Conservation (phyloP, 64 coral and sea anemone species). For the Trachythela sp. region DNA sequence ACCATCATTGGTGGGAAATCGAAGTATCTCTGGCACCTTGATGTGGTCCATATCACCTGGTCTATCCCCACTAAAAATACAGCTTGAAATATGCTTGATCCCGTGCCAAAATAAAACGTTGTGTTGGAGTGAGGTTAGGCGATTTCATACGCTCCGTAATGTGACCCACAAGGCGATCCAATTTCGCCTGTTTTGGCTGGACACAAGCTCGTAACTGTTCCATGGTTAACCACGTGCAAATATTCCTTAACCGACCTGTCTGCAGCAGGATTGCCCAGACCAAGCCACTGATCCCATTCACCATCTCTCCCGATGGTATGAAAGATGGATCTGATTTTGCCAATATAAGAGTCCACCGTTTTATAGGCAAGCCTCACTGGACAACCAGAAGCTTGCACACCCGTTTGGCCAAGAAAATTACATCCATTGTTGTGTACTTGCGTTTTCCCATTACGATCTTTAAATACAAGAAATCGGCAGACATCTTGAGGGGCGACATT, state of each 20-base stretch:
- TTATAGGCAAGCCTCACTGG: not conserved
- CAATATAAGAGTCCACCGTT: constrained; percentile 1
- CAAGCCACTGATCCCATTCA: not conserved
- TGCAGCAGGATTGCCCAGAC: not conserved
- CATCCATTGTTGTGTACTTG: not conserved
- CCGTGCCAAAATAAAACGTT: not conserved
- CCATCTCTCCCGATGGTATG: not conserved
- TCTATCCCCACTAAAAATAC: not conserved
- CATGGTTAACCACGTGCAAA: not conserved
- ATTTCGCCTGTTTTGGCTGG: not conserved
- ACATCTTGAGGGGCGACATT: not conserved
- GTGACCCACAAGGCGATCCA: not conserved
- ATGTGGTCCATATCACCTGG: not conserved
- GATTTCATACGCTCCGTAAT: not conserved
- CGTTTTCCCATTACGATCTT: not conserved
- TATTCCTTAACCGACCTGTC: not conserved
- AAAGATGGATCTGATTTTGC: not conserved
- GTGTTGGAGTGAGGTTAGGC: not conserved
- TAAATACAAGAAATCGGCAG: not conserved
- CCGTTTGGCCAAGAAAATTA: not conserved
- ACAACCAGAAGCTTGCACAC: not conserved
- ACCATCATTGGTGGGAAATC: not conserved
- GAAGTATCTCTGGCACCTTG: constrained; percentile 12
- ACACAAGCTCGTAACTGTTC: not conserved
- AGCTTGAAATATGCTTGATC: not conserved